These are phyloP conservation scores for Perodicticus potto DNA, from an alignment of 2,797 vertebrate genomes.

Conservation along the genomic window DNA sequence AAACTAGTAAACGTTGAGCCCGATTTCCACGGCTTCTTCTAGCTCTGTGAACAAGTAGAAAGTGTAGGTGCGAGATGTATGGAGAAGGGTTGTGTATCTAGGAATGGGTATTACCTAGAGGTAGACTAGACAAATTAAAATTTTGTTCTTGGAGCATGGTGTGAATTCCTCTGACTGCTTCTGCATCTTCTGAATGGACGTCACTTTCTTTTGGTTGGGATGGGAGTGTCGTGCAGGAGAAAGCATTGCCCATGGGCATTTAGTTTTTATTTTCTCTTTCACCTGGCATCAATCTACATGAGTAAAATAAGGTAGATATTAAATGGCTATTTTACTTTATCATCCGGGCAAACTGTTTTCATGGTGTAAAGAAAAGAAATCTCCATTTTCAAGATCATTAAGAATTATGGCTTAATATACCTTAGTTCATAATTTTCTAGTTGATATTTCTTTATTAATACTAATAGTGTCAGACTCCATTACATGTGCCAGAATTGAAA, in stretches of 20 bases:
- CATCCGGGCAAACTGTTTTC: not conserved
- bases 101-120: not conserved
- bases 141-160: not conserved
- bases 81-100: not conserved
- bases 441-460: not conserved
- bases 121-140: not conserved
- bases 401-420: not conserved
- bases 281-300: not conserved
- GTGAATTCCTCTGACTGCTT: not conserved
- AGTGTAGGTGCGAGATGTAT: not conserved
- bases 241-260: not conserved
- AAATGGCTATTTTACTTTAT: not conserved
- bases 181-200: not conserved
- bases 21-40: not conserved
- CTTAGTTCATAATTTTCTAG: not conserved
- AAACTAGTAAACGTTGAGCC: not conserved
- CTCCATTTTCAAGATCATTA: not conserved
- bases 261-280: not conserved
- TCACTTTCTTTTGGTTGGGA: not conserved
- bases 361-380: not conserved
- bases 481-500: not conserved
- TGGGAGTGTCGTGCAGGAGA: not conserved
- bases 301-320: not conserved
- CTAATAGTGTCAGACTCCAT: not conserved
- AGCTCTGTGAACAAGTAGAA: not conserved